phyloP scores from a whole-genome alignment of 2,113 vertebrate species.

The Cygnus atratus region DNA sequence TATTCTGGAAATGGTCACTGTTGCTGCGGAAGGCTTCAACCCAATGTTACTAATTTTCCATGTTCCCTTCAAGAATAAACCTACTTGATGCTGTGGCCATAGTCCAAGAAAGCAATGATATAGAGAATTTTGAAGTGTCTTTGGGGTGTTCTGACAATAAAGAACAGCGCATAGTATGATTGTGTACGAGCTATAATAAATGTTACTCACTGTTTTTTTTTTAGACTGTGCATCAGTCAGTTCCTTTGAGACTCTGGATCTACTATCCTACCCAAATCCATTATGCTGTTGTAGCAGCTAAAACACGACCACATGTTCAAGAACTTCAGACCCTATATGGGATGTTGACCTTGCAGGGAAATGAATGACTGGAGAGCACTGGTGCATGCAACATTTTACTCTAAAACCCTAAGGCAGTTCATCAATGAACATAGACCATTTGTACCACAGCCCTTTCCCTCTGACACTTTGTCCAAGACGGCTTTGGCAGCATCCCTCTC shows the following conservation, averaged over 20 bases:
- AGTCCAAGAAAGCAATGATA: background rate
- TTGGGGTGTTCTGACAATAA: background rate
- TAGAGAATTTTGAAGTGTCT: background rate
- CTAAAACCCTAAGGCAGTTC: background rate
- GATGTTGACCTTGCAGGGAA: background rate
- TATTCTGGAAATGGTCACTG: background rate
- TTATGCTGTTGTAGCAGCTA: background rate
- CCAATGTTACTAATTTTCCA: background rate
- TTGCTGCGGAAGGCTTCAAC: background rate
- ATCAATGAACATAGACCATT: background rate
- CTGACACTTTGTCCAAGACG: rapidly evolving
- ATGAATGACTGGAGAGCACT: background rate
- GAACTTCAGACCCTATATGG: background rate
- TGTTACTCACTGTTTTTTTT: background rate
- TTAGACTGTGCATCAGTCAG: background rate
- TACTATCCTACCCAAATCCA: background rate
- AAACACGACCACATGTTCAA: background rate
- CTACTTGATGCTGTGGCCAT: background rate
- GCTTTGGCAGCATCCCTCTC: background rate
- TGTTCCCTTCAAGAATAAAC: background rate
- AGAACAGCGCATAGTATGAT: background rate
- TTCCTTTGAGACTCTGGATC: background rate
- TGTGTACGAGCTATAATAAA: background rate
- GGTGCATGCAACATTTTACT: background rate
- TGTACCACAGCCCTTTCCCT: background rate